phyloP scores from a whole-genome alignment of 1,140 invertebrate genomes.

The Neuroterus valhalla region DNA sequence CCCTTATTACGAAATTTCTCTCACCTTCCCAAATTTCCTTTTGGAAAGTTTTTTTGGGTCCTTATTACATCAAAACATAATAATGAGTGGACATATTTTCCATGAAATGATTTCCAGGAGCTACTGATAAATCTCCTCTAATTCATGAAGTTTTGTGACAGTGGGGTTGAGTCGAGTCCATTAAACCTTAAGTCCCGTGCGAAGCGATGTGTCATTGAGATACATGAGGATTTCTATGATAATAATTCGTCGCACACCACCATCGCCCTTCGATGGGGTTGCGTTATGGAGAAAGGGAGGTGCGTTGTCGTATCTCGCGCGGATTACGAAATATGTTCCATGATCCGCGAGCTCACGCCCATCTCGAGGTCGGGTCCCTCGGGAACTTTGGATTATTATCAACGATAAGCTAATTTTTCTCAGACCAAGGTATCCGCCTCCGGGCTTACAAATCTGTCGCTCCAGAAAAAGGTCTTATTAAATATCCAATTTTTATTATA shows the following conservation, averaged over 20 bases:
- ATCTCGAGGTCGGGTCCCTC: slow-evolving; percentile 47
- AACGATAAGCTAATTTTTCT: slow-evolving; percentile 73
- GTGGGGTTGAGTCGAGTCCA: slow-evolving; percentile 59
- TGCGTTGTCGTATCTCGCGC: slow-evolving; percentile 54
- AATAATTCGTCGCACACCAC: slow-evolving; percentile 64
- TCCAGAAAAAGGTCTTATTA: too few species aligned
- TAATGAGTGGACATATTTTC: too few species aligned
- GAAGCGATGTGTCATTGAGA: slow-evolving; percentile 73
- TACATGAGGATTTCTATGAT: slow-evolving; percentile 69
- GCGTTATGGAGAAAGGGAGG: slow-evolving; percentile 54
- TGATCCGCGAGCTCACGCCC: slow-evolving; percentile 66
- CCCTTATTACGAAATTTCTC: too few species aligned
- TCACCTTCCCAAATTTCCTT: too few species aligned
- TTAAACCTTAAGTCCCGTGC: slow-evolving; percentile 74
- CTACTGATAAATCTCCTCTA: too few species aligned
- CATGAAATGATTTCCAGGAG: too few species aligned
- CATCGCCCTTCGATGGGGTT: slow-evolving; percentile 56
- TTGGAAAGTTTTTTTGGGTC: too few species aligned
- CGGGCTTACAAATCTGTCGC: background rate
- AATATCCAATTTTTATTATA: too few species aligned
- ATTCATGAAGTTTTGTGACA: too few species aligned
- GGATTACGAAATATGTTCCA: slow-evolving; percentile 74
- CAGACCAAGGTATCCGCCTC: background rate
- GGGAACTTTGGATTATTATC: slow-evolving; percentile 66
- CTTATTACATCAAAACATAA: too few species aligned